Conservation (phyloP, 35 echinoderm and acorn worm species). For the Diadema setosum region DNA sequence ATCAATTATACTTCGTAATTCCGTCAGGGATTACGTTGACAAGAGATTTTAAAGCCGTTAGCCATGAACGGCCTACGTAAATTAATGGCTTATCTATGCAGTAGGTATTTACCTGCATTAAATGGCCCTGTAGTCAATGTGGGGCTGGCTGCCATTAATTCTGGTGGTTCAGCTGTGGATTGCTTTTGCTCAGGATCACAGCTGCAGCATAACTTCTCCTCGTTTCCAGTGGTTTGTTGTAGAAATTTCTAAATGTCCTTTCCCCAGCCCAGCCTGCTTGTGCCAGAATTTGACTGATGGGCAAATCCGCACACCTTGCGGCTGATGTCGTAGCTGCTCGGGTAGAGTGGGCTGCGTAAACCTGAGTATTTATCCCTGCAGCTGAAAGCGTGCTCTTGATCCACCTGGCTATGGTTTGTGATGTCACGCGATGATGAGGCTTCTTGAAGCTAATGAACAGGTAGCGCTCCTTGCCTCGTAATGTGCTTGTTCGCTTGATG, state of each 20-base stretch:
- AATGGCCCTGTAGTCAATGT: too few species aligned
- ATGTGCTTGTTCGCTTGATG: slow-evolving; percentile 28
- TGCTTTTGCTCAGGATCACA: too few species aligned
- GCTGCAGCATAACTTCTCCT: too few species aligned
- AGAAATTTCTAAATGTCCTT: slow-evolving; percentile 19
- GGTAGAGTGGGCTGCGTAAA: slow-evolving; percentile 41
- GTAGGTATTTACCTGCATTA: too few species aligned
- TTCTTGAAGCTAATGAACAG: slow-evolving; percentile 63
- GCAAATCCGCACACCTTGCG: background rate
- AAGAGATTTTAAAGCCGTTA: too few species aligned
- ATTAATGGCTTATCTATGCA: too few species aligned
- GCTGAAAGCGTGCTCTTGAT: background rate
- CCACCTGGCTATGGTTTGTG: slow-evolving; percentile 48
- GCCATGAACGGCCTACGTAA: too few species aligned
- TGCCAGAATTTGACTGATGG: slow-evolving; percentile 11
- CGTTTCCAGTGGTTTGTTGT: background rate
- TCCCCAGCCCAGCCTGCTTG: slow-evolving; percentile 29
- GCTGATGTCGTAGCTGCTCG: slow-evolving; percentile 45
- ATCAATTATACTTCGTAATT: too few species aligned
- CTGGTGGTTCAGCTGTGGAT: too few species aligned
- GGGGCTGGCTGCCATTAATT: too few species aligned
- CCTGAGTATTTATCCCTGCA: slow-evolving; percentile 34
- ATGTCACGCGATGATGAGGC: slow-evolving; percentile 20
- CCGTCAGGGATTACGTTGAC: too few species aligned
- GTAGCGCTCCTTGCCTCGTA: background rate